Percentiles rank a stretch among this genome's conserved stretches.
Conservation (phyloP, 2,113 vertebrate species). For the Cyanistes caeruleus region DNA sequence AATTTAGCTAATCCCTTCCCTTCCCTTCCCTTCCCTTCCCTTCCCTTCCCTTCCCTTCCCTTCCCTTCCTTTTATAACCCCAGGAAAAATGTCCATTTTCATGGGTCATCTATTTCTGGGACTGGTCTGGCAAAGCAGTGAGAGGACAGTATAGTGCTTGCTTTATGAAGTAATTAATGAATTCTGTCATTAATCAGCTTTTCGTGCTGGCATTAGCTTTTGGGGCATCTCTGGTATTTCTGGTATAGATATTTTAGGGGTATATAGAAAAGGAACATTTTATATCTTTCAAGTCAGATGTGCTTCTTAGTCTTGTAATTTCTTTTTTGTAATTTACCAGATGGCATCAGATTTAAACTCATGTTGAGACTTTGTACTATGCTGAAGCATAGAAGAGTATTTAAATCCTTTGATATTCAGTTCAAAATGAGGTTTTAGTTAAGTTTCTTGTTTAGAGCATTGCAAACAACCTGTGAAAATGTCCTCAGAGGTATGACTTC, state of each 20-base stretch:
- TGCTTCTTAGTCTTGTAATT: neutral
- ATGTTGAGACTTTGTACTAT: neutral
- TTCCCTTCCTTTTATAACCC: neutral
- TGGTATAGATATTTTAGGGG: neutral
- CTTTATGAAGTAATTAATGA: neutral
- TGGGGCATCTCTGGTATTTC: neutral
- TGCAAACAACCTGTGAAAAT: neutral
- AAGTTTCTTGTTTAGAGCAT: neutral
- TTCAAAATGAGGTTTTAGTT: neutral
- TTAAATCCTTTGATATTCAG: neutral
- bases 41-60: too few relatives aligned
- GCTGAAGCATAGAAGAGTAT: neutral
- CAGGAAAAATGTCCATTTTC: neutral
- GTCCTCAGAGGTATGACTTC: neutral
- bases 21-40: too few relatives aligned
- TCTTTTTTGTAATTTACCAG: neutral
- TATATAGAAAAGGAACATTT: neutral
- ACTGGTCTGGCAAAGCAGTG: neutral
- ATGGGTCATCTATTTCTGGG: neutral
- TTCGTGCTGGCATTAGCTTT: neutral
- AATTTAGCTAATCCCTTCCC: neutral
- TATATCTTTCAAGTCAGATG: neutral
- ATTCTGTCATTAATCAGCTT: neutral
- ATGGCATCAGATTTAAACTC: neutral
- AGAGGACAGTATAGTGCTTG: neutral